Percentiles rank a stretch among this genome's conserved stretches.
These are phyloP conservation scores for Neoitamus cyanurus DNA, from an alignment of 2,888 invertebrate genomes.

Conservation along the genomic window DNA sequence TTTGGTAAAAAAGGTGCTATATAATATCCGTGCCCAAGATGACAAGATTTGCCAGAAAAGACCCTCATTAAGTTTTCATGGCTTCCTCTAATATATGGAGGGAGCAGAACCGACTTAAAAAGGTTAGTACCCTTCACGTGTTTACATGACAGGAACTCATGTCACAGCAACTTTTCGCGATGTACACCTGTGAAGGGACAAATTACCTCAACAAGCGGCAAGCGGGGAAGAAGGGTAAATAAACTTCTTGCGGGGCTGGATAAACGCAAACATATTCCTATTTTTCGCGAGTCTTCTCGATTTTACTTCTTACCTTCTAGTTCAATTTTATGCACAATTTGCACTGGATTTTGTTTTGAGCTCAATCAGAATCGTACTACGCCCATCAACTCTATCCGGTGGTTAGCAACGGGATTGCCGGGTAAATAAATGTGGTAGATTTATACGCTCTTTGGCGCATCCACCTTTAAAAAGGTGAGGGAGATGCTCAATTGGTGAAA, in stretches of 20 bases:
- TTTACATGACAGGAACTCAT: conserved; percentile 15
- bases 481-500: not conserved
- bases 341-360: too few relatives aligned
- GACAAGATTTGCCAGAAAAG: not conserved
- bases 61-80: conserved; percentile 22
- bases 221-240: not conserved
- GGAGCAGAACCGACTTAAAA: not conserved
- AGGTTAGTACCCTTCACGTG: conserved; percentile 12
- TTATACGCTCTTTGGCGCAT: not conserved
- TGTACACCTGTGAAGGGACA: not conserved
- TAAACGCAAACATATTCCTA: not conserved
- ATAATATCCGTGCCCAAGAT: not conserved
- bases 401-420: not conserved
- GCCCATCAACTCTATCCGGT: not conserved
- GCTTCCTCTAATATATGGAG: not conserved
- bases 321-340: too few relatives aligned
- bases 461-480: not conserved
- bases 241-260: not conserved
- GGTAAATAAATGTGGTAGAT: not conserved
- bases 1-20: not conserved
- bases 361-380: not conserved
- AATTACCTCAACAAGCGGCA: not conserved
- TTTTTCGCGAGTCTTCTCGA: not conserved
- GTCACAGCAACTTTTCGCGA: not conserved
- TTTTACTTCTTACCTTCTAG: too few relatives aligned